phyloP scores from a whole-genome alignment of 2,888 invertebrate genomes.

The Cecidostiba fungosa region DNA sequence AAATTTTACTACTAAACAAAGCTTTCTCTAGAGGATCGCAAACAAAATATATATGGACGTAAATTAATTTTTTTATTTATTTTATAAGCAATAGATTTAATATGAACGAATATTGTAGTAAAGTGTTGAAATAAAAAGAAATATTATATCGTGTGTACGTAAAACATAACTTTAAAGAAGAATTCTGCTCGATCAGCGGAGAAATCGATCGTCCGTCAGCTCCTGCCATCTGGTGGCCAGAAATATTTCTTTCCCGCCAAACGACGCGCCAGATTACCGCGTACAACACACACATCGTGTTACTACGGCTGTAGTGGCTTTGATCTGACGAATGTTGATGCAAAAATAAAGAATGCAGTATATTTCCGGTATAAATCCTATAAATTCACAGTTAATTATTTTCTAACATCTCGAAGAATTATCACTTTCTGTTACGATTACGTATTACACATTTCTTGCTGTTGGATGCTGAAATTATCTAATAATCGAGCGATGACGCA shows the following conservation, averaged over 20 bases:
- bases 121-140: not conserved
- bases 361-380: not conserved
- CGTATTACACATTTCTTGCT: not conserved
- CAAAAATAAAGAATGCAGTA: not conserved
- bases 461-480: not conserved
- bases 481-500: slow-evolving; percentile 32
- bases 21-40: no score
- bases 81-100: no score
- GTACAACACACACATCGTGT: not conserved
- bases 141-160: not conserved
- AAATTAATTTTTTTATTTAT: no score
- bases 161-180: not conserved
- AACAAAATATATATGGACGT: no score
- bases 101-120: not conserved
- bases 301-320: not conserved
- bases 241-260: not conserved
- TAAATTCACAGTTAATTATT: not conserved
- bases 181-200: not conserved
- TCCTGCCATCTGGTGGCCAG: slow-evolving; percentile 64
- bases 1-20: no score
- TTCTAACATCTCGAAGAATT: not conserved
- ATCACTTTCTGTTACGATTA: not conserved
- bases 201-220: slow-evolving; percentile 54
- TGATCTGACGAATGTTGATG: no score
- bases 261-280: not conserved